phyloP scores from a whole-genome alignment of 2,888 invertebrate genomes.

The Thymelicus lineola region DNA sequence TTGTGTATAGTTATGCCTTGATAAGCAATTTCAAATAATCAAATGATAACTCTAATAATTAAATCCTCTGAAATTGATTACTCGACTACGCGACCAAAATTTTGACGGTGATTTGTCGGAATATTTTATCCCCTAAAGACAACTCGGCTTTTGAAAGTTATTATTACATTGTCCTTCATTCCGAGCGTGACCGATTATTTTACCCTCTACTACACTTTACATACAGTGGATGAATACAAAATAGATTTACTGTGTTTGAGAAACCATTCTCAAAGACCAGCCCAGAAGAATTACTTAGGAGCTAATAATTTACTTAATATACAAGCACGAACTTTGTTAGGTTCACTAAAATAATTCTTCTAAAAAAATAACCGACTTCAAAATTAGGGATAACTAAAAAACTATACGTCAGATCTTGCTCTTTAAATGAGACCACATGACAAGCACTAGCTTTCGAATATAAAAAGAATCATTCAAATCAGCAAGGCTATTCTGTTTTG shows the following conservation, averaged over 20 bases:
- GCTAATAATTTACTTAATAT: too few species aligned
- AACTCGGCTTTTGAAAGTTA: constrained; percentile 30
- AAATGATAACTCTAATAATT: not conserved
- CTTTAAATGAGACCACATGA: too few species aligned
- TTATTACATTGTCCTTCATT: constrained; percentile 33
- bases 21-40: not conserved
- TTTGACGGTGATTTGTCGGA: constrained; percentile 27
- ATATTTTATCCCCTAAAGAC: constrained; percentile 33
- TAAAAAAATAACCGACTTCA: too few species aligned
- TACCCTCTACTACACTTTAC: constrained; percentile 25
- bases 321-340: too few species aligned
- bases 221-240: constrained; percentile 30
- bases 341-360: too few species aligned
- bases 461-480: too few species aligned
- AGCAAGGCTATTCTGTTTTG: too few species aligned
- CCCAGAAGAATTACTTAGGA: too few species aligned
- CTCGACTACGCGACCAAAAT: constrained; percentile 26
- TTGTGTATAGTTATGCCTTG: not conserved
- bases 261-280: not conserved
- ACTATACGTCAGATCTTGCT: too few species aligned
- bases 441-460: too few species aligned
- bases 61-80: constrained; percentile 22
- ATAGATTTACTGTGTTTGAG: constrained; percentile 18
- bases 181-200: constrained; percentile 32
- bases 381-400: too few species aligned